Conservation (phyloP, 2,888 invertebrate genomes). For the Sylvicola cinctus region DNA sequence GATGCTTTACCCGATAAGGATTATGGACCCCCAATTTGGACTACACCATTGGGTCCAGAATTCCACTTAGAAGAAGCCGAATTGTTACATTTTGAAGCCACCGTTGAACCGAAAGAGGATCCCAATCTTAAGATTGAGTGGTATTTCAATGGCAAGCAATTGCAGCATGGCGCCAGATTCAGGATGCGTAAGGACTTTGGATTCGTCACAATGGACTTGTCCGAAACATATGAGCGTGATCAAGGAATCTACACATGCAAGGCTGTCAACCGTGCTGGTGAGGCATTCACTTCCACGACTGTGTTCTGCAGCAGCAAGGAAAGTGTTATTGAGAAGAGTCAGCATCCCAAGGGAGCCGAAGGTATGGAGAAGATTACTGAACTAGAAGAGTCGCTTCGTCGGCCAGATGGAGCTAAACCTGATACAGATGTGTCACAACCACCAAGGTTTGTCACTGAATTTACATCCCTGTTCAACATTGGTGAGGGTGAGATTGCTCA, state of each 20-base stretch:
- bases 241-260: conserved; percentile 88
- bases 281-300: conserved; percentile 82
- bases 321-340: conserved; percentile 67
- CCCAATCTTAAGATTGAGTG: conserved; percentile 80
- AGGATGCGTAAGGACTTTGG: conserved; percentile 91
- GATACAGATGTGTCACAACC: conserved; percentile 64
- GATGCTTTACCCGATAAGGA: conserved; percentile 50
- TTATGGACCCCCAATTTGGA: conserved; percentile 72
- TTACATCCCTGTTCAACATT: conserved; percentile 60
- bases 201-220: conserved; percentile 83
- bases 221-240: conserved; percentile 80
- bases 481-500: conserved; percentile 93
- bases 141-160: conserved; percentile 79
- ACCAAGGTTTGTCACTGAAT: conserved; percentile 74
- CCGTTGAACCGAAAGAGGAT: conserved; percentile 85
- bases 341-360: conserved; percentile 89
- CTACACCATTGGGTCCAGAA: conserved; percentile 59
- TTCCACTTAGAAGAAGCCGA: conserved; percentile 64
- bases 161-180: conserved; percentile 74
- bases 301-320: conserved; percentile 66
- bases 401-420: conserved; percentile 41
- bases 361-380: conserved; percentile 81
- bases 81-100: conserved; percentile 78
- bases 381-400: conserved; percentile 66
- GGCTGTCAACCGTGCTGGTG: conserved; percentile 70